Base-by-base conservation (phyloP, 1,140 invertebrate species). In the Diorhabda carinulata region DNA sequence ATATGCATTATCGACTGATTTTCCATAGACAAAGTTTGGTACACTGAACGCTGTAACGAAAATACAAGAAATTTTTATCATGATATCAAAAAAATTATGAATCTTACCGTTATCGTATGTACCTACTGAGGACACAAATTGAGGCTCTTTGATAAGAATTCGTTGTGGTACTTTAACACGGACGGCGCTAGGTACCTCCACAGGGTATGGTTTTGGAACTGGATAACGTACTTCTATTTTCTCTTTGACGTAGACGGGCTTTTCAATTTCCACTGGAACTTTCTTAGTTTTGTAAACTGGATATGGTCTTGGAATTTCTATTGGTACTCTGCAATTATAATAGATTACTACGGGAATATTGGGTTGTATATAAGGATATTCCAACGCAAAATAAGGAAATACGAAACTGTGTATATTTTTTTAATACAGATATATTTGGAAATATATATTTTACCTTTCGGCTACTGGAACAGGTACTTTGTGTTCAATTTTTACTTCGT, bases 261-360 rank as follows among this genome's bases (percentile, higher is more conserved):
- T 73, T 9, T 71, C 70, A 7, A 70, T 66, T 25, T 57, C 52
- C 43, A 77, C 73, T 57, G 63, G 45, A n/a, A 72, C 71, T n/a
- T 72, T 67, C 47, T 75, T 69, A 9, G 67, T 60, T 4, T 73
- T 68, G 45, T 67, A 67, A 42, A 75, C 74, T 64, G 74, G 69
- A 60, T 72, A 72, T 40, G 70, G 70, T 61, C 61, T 69, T 1
- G 67, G 67, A 3, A 72, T 67, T 61, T 69, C 64, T 7, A 77
- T 72, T 9, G 67, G 72, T 52, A 67, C 65, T 40, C 65, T 66
- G 43, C 6, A 64, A 64, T 9, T 61, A 9, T 4, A 25, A 61
- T 61, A 61, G n/a, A 25, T 57, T 57, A 7, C n/a, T 10, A 7
- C 6, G 57, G 25, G 25, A 25, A 25, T 25, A 25, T 25, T 25